Evolutionary conservation across 2,113 vertebrate species (phyloP), one percentile per base, ranked within the genome.

Genomic region (Xenopus laevis): DNA sequence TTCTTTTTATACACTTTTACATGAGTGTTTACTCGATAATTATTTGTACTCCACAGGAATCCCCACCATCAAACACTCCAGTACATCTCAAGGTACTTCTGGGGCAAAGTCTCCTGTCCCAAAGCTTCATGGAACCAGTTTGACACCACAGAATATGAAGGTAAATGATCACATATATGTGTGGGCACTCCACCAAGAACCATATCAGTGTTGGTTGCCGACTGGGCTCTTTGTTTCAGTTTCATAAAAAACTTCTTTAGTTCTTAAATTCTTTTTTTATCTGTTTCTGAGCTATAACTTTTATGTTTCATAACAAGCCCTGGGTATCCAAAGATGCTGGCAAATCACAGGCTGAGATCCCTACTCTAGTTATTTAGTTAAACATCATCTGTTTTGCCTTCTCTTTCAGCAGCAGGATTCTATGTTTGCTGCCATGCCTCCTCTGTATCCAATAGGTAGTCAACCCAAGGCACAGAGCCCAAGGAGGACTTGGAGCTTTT

Each of bases 131-230:
- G 91, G 93, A 17, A 93, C 91, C 83, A 91, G 90, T 84, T 93
- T 97, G 81, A 89, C 95, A 78, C 93, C 95, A 7, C 95, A 95
- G 23, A 27, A 93, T 66, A 88, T 98, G 72, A 98, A 98, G 95
- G 97, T 98, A 90, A 95, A 79, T 2, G 16, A 44, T 46, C 5
- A 69, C n/a, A 6, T 46, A 20, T 33, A 8, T 40, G 33, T 40
- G 8, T 40, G 8, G 13, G 13, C 17, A 53, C 12, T 15, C 6
- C 50, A 53, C 13, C 50, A 53, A 53, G 12, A 13, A 6, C 23
- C 17, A 27, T 27, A 27, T 27, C 23, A 27, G 23, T 27, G 23
- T 27, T 27, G 23, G 23, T 4, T 27, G 23, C 2, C 2, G 23
- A 27, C 1, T 27, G 23, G 23, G 4, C 23, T 27, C 23, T 27